phyloP scores from a whole-genome alignment of 2,113 vertebrate species.

The Chlamydotis undulata region DNA sequence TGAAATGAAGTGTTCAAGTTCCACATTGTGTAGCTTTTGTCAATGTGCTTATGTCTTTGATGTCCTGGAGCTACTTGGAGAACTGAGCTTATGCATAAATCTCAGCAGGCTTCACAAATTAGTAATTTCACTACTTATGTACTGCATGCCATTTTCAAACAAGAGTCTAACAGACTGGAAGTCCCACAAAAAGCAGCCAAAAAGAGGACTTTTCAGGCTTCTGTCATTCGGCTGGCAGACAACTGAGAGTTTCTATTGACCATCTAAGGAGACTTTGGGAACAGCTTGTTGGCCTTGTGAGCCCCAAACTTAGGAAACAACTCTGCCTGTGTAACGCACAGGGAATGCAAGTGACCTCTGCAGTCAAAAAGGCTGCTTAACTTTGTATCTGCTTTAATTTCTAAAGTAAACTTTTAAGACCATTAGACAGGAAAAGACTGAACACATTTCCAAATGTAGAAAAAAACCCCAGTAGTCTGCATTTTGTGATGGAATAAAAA shows the following conservation, averaged over 20 bases:
- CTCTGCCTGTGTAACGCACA: neutral
- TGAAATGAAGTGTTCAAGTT: neutral
- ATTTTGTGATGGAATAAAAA: neutral
- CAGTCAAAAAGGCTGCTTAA: neutral
- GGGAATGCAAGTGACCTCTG: neutral
- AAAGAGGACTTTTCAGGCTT: neutral
- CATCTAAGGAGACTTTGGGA: neutral
- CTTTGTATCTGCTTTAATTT: neutral
- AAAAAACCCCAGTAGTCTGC: neutral
- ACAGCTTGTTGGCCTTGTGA: neutral
- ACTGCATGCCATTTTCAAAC: neutral
- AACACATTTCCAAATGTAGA: neutral
- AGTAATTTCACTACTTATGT: neutral
- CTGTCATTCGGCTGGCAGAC: neutral
- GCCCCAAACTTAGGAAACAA: neutral
- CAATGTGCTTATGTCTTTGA: neutral
- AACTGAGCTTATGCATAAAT: neutral
- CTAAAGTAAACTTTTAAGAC: neutral
- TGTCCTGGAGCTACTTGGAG: neutral
- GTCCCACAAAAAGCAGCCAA: neutral
- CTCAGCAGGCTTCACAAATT: neutral
- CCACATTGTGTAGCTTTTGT: neutral
- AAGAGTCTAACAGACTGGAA: neutral
- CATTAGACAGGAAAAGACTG: neutral
- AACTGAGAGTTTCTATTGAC: neutral